phyloP scores from a whole-genome alignment of 2,797 vertebrate species.

The Tolypeutes matacus region DNA sequence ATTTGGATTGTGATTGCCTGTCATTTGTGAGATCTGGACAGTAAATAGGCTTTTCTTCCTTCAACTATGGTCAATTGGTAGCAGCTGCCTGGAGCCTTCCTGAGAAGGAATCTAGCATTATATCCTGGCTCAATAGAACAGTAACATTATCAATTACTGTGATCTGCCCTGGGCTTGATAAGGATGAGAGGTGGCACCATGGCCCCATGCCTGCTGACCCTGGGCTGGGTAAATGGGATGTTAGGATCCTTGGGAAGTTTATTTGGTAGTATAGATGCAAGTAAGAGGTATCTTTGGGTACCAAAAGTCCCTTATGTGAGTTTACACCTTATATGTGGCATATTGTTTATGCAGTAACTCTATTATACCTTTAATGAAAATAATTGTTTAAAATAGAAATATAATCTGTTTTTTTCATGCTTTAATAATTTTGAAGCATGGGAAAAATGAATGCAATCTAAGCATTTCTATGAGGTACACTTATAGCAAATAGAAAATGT shows the following conservation, averaged over 20 bases:
- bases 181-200: not conserved
- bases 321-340: not conserved
- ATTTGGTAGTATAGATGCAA: not conserved
- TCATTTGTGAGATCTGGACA: not conserved
- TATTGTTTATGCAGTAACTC: not conserved
- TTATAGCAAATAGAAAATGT: not conserved
- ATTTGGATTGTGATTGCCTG: not conserved
- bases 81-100: not conserved
- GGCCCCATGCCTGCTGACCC: not conserved
- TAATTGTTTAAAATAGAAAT: not conserved
- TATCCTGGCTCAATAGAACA: not conserved
- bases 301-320: not conserved
- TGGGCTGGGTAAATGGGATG: not conserved
- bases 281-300: not conserved
- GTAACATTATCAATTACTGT: not conserved
- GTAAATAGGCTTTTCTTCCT: not conserved
- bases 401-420: not conserved
- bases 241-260: not conserved
- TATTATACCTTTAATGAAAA: slow-evolving; percentile 7
- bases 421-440: not conserved
- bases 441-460: not conserved
- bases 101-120: not conserved
- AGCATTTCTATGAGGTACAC: not conserved
- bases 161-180: not conserved
- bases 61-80: not conserved